These are phyloP conservation scores for Amphimallon solstitiale DNA, from an alignment of 2,888 invertebrate genomes.

Conservation along the genomic window DNA sequence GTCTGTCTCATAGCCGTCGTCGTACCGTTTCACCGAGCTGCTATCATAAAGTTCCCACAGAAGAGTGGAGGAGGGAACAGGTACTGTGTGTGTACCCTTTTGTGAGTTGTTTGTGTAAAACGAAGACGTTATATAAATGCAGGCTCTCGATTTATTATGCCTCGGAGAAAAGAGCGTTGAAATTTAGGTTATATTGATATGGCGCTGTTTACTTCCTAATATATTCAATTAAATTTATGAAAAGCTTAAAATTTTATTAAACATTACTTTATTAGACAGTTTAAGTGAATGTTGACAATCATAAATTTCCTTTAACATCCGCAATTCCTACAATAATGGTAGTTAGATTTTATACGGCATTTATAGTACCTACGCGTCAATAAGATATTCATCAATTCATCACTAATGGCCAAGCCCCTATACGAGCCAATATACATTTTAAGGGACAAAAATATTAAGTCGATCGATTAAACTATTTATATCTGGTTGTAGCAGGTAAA, in stretches of 20 bases:
- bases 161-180: conserved; percentile 4
- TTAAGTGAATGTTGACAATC: too few relatives aligned
- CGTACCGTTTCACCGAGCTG: background rate
- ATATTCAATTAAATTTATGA: conserved; percentile 18
- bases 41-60: conserved; percentile 29
- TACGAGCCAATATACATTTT: too few relatives aligned
- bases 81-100: conserved; percentile 30
- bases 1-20: background rate
- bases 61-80: conserved; percentile 25
- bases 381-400: too few relatives aligned
- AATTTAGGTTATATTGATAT: conserved; percentile 24
- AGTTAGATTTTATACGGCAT: too few relatives aligned
- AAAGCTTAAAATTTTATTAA: background rate
- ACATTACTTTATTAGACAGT: too few relatives aligned
- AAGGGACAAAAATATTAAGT: too few relatives aligned
- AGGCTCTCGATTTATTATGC: conserved; percentile 31
- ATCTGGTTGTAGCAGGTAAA: too few relatives aligned
- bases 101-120: conserved; percentile 33
- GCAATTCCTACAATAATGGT: too few relatives aligned
- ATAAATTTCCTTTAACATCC: too few relatives aligned
- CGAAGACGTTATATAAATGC: conserved; percentile 31
- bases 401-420: too few relatives aligned
- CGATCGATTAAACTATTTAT: too few relatives aligned
- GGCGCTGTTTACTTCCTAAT: conserved; percentile 26
- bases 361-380: too few relatives aligned